Base-by-base conservation (phyloP, 2,888 invertebrate genomes). In the Flexamia atlantica region DNA sequence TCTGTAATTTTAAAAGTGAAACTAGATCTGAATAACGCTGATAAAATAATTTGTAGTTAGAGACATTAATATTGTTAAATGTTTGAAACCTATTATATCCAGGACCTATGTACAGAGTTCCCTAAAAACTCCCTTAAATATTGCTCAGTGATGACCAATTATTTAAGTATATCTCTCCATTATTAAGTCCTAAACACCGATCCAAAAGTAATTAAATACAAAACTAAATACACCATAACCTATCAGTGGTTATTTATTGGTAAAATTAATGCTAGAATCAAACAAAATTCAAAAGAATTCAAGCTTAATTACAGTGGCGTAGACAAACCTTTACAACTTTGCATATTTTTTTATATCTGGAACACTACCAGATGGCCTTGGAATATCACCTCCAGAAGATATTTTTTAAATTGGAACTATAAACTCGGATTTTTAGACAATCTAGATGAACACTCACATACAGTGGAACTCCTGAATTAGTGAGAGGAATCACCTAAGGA, bases 141-240 rank as follows among this genome's bases (percentile, higher is more conserved):
- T 64, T 64, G 64, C 64, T 30, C 64, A 64, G 17, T 30, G 30
- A 64, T 28, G 64, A 28, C 17, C 0, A 14, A 57, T 57, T 25
- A 28, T 30, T 28, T 64, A 64, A 64, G 64, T 64, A 64, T 30
- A 64, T 30, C 64, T 30, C 30, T 28, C 64, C 28, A 20, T 28
- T 28, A 23, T 30, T 64, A 64, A 64, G 28, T 64, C 14, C 14
- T 30, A 64, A 28, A 30, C 25, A 64, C 25, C 30, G 14, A 57
- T 23, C 64, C 64, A 30, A 28, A 64, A 25, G 14, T 64, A 4
- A 28, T 14, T 28, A 64, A 64, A 64, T 57, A 57, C 5, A 28
- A 64, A 64, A 64, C 28, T 64, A 64, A 64, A 64, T 64, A 30
- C 64, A 64, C 64, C 64, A 28, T 64, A 28, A 64, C 30, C 28